A percentile compares a stretch with the other conserved stretches of the same genome.
phyloP scores from a whole-genome alignment of 1,140 invertebrate species.

The Philopotamus ludificatus region DNA sequence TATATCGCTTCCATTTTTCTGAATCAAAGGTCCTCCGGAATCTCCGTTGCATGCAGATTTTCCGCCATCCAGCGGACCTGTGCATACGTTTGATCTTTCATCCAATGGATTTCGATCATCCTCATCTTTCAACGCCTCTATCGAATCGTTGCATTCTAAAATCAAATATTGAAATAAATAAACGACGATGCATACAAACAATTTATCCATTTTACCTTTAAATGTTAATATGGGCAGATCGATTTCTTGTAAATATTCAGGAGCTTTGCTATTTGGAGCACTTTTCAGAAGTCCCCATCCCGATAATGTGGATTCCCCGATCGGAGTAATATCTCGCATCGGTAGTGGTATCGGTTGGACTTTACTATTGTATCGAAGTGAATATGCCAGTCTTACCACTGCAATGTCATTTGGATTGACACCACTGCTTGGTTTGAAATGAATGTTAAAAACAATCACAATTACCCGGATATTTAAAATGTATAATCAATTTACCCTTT shows the following conservation, averaged over 20 bases:
- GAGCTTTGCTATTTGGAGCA: slow-evolving; percentile 46
- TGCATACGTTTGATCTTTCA: slow-evolving; percentile 59
- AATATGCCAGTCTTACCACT: slow-evolving; percentile 56
- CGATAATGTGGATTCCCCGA: slow-evolving; percentile 43
- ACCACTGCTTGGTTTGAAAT: slow-evolving; percentile 44
- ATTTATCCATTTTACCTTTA: slow-evolving; percentile 43
- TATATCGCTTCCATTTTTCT: slow-evolving; percentile 43
- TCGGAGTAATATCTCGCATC: slow-evolving; percentile 42
- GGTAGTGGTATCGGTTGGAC: slow-evolving; percentile 59
- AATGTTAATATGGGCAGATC: slow-evolving; percentile 48
- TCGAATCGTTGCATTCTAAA: slow-evolving; percentile 48
- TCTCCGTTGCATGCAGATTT: slow-evolving; percentile 65
- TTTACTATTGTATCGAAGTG: slow-evolving; percentile 56
- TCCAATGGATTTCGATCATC: slow-evolving; percentile 49
- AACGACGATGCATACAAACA: not conserved
- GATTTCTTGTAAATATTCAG: slow-evolving; percentile 51
- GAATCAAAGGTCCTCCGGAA: slow-evolving; percentile 64
- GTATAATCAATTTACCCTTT: slow-evolving; percentile 44
- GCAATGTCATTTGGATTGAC: slow-evolving; percentile 62
- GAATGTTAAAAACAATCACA: not conserved
- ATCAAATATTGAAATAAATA: not conserved
- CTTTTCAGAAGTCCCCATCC: slow-evolving; percentile 52
- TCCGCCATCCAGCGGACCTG: slow-evolving; percentile 59
- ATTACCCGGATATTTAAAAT: not conserved
- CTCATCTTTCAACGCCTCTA: slow-evolving; percentile 46